Conservation (phyloP, 2,888 invertebrate genomes). For the Drosophila limbata region DNA sequence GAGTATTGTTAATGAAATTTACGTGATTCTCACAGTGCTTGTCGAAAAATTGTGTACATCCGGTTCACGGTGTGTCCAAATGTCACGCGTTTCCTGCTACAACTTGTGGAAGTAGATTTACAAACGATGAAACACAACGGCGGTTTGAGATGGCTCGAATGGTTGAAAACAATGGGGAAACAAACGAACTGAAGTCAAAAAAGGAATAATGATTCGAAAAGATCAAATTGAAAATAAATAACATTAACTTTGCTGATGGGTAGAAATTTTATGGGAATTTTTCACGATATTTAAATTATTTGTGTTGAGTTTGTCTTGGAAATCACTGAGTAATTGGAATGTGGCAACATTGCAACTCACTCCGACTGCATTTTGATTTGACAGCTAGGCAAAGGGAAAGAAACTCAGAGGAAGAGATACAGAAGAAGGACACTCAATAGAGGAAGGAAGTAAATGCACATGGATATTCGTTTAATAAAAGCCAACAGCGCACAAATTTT, state of each 20-base stretch:
- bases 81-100: conserved; percentile 61
- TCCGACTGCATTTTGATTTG: conserved; percentile 64
- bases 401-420: conserved; percentile 23
- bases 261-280: neutral
- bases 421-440: neutral
- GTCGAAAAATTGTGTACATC: conserved; percentile 34
- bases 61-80: conserved; percentile 36
- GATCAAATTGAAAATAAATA: neutral
- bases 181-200: neutral
- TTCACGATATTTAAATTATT: neutral
- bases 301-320: neutral
- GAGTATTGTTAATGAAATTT: conserved; percentile 72
- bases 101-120: conserved; percentile 18
- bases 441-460: conserved; percentile 22
- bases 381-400: conserved; percentile 26
- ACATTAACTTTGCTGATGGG: neutral
- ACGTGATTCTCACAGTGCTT: conserved; percentile 58
- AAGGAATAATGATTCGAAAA: neutral
- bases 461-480: conserved; percentile 78
- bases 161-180: neutral
- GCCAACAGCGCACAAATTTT: conserved; percentile 71
- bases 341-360: conserved; percentile 37
- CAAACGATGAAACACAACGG: neutral
- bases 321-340: conserved; percentile 39
- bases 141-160: neutral